These are phyloP conservation scores for Patagioenas fasciata DNA, from an alignment of 2,113 vertebrate genomes.

Conservation along the genomic window DNA sequence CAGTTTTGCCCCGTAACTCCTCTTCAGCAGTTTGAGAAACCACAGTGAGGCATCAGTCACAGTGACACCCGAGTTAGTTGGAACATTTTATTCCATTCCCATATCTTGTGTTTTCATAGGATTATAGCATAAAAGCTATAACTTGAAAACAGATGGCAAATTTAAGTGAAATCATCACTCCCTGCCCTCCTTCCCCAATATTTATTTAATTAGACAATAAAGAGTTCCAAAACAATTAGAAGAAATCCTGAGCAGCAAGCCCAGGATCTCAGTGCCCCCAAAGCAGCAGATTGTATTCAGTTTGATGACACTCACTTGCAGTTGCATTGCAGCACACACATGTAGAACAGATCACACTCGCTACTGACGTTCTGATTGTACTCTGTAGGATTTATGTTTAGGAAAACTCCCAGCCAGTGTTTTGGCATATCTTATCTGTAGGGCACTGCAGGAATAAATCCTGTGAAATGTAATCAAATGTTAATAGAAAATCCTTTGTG, in stretches of 20 bases:
- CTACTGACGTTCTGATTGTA: constrained; percentile 37
- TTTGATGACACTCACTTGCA: background rate
- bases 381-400: constrained; percentile 40
- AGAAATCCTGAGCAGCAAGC: background rate
- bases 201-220: background rate
- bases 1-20: background rate
- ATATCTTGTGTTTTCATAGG: background rate
- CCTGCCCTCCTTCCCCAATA: fast-evolving
- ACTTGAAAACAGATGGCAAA: background rate
- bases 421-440: constrained; percentile 28
- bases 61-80: background rate
- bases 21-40: background rate
- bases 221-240: background rate
- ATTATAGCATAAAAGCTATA: background rate
- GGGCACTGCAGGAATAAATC: constrained; percentile 45
- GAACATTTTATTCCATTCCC: background rate
- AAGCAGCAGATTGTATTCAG: background rate
- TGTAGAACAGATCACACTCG: background rate
- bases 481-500: constrained; percentile 26
- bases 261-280: background rate
- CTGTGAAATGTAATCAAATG: constrained; percentile 58
- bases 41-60: background rate
- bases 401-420: constrained; percentile 10
- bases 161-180: background rate
- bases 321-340: background rate